Evolutionary conservation across 1,140 invertebrate species (phyloP), one percentile per base, ranked within the genome.

Genomic region (Drusus annulatus): DNA sequence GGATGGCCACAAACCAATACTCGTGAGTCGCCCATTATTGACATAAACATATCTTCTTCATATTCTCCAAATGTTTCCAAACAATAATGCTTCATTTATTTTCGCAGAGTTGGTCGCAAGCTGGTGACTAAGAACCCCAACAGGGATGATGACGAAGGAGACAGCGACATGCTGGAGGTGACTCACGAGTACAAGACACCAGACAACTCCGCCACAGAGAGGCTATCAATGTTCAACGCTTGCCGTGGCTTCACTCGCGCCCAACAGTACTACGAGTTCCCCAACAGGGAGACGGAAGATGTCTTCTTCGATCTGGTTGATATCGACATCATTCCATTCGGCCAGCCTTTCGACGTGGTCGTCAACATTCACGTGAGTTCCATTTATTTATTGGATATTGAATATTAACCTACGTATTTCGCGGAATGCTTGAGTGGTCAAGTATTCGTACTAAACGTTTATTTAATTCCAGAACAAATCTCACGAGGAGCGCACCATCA

Each of bases 91-190:
- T 19, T 21, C 6, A 56, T n/a, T 28, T n/a, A 21, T 17, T 19
- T 85, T 87, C 88, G 16, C 84, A 94, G 94, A 84, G 92, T 96
- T 84, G 95, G 94, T 21, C 90, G 92, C 56, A 92, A 92, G 85
- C 93, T 96, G 79, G 90, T 95, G 51, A 96, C 95, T 2, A 96
- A 95, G 87, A 90, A 89, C 79, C 89, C 92, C 1, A 92, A 91
- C 69, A 84, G 88, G 23, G 90, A 91, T 80, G 91, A 93, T 81
- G 92, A 93, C 76, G 89, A 93, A 65, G 92, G 91, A 2, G 92
- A 94, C 77, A 88, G 88, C 52, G 93, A 94, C 82, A 86, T 92
- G 85, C 87, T 93, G 83, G 93, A 95, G 83, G 91, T 96, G 19
- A 94, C 93, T 2, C 85, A 89, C 50, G 87, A 91, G 50, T 96